Conservation (phyloP, 2,113 vertebrate species). For the pig (Sus scrofa) region T2T-Sscrofa CM000813.6:4120501-4121000, state of each 20-base stretch:
- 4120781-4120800: not conserved
- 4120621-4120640: too few relatives aligned
- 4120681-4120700: accelerated
- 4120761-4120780: not conserved
- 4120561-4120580: not conserved
- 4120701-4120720: not conserved
- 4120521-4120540: not conserved
- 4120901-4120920: not conserved
- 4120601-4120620: not conserved
- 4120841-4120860: not conserved
- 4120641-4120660: not conserved
- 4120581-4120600: accelerated
- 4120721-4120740: not conserved
- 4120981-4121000: accelerated
- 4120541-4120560: not conserved
- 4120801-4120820: not conserved
- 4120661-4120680: not conserved
- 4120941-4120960: too few relatives aligned
- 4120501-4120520: not conserved
- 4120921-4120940: not conserved
- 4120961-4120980: not conserved
- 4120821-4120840: constrained; percentile 41
- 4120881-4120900: not conserved
- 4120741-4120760: not conserved
- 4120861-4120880: not conserved